These are phyloP conservation scores for Eucidaris tribuloides DNA, from an alignment of 35 echinoderm and acorn worm genomes.

Conservation along the genomic window DNA sequence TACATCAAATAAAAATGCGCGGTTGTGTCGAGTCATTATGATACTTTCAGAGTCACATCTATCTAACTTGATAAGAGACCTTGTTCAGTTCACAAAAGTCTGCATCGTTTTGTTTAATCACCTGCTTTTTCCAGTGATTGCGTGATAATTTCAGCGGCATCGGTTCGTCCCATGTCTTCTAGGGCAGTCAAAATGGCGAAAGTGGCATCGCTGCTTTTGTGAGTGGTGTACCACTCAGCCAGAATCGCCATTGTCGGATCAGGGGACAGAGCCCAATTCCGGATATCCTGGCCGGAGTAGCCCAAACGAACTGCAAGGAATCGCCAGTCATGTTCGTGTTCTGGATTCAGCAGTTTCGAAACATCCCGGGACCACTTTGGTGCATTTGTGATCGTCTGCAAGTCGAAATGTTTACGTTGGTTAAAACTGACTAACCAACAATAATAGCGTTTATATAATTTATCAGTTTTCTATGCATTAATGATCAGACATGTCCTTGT, in stretches of 20 bases:
- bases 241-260: constrained; percentile 90
- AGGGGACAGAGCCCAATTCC: constrained; percentile 86
- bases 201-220: constrained; percentile 92
- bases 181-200: constrained; percentile 83
- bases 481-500: too few relatives aligned
- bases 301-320: constrained; percentile 78
- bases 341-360: constrained; percentile 80
- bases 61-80: not conserved
- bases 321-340: constrained; percentile 83
- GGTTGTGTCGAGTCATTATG: not conserved
- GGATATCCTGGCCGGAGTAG: constrained; percentile 76
- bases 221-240: constrained; percentile 91
- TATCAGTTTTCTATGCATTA: not conserved
- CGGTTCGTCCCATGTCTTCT: constrained; percentile 82
- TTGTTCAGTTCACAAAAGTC: not conserved
- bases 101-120: constrained; percentile 5
- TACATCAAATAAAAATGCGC: not conserved
- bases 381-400: constrained; percentile 85
- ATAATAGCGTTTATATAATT: not conserved
- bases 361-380: constrained; percentile 92
- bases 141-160: constrained; percentile 67
- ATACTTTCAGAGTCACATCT: not conserved
- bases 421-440: not conserved
- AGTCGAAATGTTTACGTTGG: not conserved
- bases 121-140: constrained; percentile 71